Evolutionary conservation across 2,797 vertebrate genomes (phyloP), one percentile per base, ranked within the genome.

Genomic region (Triplophysa yarkandensis): DNA sequence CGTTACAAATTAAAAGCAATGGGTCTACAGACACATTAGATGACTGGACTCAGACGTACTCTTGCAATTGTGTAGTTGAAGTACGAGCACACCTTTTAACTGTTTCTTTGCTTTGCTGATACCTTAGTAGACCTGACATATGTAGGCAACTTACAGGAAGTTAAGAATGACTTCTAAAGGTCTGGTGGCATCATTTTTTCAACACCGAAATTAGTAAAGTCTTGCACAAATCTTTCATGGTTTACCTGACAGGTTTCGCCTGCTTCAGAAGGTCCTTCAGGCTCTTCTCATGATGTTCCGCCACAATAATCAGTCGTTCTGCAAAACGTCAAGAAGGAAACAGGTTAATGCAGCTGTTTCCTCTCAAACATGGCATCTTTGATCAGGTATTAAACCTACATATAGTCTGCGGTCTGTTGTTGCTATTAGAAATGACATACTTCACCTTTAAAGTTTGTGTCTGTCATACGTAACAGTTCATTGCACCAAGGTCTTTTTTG

Each of bases 231-330:
- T 21, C 0, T 19, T 21, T 9, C 62, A 9, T 1, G 48, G 41
- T 79, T 88, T 90, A 99, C 98, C 95, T 95, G 80, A 89, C 86
- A 43, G 91, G 89, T 78, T 92, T 94, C 48, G 92, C 88, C 67
- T 93, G 92, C 83, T 91, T 93, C 46, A 96, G 91, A 81, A 96
- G 89, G 81, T 95, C 93, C 87, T 93, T 95, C 74, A 99, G 85
- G 81, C 91, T 94, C 80, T 65, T 92, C 80, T 94, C 94, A 89
- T 94, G 95, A 85, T 98, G 96, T 76, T 99, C 98, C 66, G 95
- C 94, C 1, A 98, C 97, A 73, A 98, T 96, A 79, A 98, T 95
- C 74, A 99, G 91, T 34, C 98, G 92, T 81, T 99, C 98, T 99
- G 83, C 19, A 64, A 54, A 25, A 54, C 4, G 32, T 39, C 23